These are phyloP conservation scores for Ecliptopera silaceata DNA, from an alignment of 2,888 invertebrate genomes.

Conservation along the genomic window DNA sequence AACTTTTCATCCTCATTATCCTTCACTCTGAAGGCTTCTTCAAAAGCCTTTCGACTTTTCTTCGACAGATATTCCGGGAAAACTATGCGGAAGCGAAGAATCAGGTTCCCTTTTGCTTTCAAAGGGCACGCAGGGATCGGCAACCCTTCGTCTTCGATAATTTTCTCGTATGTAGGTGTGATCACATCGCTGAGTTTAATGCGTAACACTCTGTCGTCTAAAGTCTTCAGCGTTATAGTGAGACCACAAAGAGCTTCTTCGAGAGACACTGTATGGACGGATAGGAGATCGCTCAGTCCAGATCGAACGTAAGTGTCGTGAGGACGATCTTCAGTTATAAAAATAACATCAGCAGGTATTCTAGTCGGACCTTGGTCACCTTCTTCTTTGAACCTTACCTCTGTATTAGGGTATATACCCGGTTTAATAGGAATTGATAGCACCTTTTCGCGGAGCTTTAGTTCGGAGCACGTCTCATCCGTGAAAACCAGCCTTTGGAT, in stretches of 20 bases:
- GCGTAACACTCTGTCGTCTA: constrained; percentile 87
- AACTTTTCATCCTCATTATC: constrained; percentile 65
- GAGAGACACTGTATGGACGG: constrained; percentile 83
- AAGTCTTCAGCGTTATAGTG: constrained; percentile 85
- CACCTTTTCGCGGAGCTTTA: constrained; percentile 88
- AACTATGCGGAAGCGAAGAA: constrained; percentile 84
- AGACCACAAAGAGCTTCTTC: constrained; percentile 89
- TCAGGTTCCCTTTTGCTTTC: constrained; percentile 86
- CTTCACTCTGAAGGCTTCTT: constrained; percentile 63
- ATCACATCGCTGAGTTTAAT: constrained; percentile 89
- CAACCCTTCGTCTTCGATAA: constrained; percentile 88
- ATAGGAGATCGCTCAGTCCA: constrained; percentile 85
- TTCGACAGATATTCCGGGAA: constrained; percentile 75
- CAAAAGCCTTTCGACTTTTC: constrained; percentile 67
- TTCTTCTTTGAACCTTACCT: constrained; percentile 89
- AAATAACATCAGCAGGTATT: constrained; percentile 89
- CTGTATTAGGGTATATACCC: constrained; percentile 88
- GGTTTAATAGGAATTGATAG: constrained; percentile 89
- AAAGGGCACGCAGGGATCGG: constrained; percentile 85
- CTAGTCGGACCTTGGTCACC: constrained; percentile 90
- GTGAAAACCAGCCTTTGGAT: constrained; percentile 88
- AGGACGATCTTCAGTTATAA: constrained; percentile 87
- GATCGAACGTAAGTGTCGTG: constrained; percentile 86
- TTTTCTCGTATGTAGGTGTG: constrained; percentile 86
- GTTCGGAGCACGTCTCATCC: constrained; percentile 83